A percentile compares a stretch with the other conserved stretches of the same genome.
Conservation (phyloP, 2,113 vertebrate genomes). For the Oncorhynchus mykiss region DNA sequence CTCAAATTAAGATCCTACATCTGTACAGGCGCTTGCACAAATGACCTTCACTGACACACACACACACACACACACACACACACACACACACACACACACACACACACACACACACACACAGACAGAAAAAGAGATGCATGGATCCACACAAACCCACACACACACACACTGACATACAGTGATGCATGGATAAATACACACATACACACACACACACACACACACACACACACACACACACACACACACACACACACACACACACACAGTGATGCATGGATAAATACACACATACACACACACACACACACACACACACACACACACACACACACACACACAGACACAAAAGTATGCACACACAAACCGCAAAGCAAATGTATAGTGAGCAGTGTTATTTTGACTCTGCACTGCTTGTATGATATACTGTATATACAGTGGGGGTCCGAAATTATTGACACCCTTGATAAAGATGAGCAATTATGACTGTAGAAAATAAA, state of each 20-base stretch:
- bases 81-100: neutral
- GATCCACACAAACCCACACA: neutral
- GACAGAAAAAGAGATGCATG: slow-evolving; percentile 10
- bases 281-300: neutral
- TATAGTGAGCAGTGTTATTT: too few relatives aligned
- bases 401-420: too few relatives aligned
- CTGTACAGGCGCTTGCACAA: neutral
- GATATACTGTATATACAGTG: too few relatives aligned
- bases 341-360: too few relatives aligned
- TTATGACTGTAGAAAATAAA: too few relatives aligned
- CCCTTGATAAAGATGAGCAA: too few relatives aligned
- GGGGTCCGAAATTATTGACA: too few relatives aligned
- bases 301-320: neutral
- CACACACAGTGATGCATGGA: neutral
- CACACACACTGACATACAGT: neutral
- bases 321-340: neutral
- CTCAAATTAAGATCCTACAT: too few relatives aligned
- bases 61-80: slow-evolving; percentile 22
- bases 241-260: neutral
- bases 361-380: too few relatives aligned
- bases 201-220: neutral
- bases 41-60: slow-evolving; percentile 59
- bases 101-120: neutral
- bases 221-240: neutral
- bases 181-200: neutral